Evolutionary conservation across 30 jellyfish, hydroid and myxozoan species (phyloP).

Genomic region (Sanderia malayensis): DNA sequence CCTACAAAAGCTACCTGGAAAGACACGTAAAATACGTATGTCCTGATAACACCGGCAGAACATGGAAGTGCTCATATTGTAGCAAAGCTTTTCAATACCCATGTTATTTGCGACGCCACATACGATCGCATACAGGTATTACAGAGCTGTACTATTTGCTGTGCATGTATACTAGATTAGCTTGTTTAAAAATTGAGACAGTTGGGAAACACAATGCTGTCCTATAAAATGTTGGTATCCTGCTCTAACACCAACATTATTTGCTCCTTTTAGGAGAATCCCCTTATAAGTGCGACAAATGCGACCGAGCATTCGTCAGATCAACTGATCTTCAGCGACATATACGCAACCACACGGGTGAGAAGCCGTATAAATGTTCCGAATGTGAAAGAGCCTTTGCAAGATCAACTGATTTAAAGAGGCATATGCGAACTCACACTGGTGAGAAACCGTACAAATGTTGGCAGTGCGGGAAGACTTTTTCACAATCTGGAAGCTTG

Average conservation of each 20-base stretch:
- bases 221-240: no score
- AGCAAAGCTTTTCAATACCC: slow-evolving; percentile 99
- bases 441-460: slow-evolving; percentile 94
- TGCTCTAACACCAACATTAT: no score
- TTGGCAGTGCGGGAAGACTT: slow-evolving; percentile 86
- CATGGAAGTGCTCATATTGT: slow-evolving; percentile 98
- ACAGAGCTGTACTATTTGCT: no score
- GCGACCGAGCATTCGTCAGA: slow-evolving; percentile 99
- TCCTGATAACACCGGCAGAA: slow-evolving; percentile 98
- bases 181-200: no score
- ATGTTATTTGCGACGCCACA: slow-evolving; percentile 93
- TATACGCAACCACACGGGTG: slow-evolving; percentile 98
- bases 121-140: slow-evolving; percentile 98
- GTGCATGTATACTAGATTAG: no score
- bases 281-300: slow-evolving; percentile 97
- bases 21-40: slow-evolving; percentile 98
- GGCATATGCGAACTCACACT: slow-evolving; percentile 99
- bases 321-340: slow-evolving; percentile 98
- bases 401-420: slow-evolving; percentile 91
- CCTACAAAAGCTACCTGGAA: slow-evolving; percentile 97
- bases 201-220: no score
- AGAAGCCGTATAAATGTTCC: slow-evolving; percentile 94
- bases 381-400: slow-evolving; percentile 98
- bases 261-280: slow-evolving; percentile 82
- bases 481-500: slow-evolving; percentile 82